A percentile compares a stretch with the other conserved stretches of the same genome.
Evolutionary conservation across 2,797 vertebrate species (phyloP).

Genomic region (Australoheros facetus): DNA sequence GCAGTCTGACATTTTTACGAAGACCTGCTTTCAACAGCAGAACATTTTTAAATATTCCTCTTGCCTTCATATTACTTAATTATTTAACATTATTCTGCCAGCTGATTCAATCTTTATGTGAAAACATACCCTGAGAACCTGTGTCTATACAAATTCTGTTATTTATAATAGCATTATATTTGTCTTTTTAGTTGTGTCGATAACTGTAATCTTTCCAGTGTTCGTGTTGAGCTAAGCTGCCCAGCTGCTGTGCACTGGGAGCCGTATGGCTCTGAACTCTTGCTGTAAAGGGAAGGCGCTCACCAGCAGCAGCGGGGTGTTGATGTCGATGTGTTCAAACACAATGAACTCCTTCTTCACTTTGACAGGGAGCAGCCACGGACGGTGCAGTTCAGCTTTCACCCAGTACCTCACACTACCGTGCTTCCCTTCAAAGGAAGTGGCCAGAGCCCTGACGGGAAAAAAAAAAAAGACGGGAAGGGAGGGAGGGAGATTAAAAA

Average conservation of each 20-base stretch:
- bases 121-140: background rate
- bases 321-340: constrained; percentile 99
- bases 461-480: background rate
- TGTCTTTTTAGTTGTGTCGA: background rate
- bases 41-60: background rate
- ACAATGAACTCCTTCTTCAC: constrained; percentile 99
- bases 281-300: background rate
- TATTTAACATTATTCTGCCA: background rate
- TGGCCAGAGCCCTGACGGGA: constrained; percentile 92
- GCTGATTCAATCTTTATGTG: no score
- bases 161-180: background rate
- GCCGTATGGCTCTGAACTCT: background rate
- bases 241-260: background rate
- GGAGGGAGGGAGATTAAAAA: constrained; percentile 11
- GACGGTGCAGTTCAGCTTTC: constrained; percentile 95
- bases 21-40: background rate
- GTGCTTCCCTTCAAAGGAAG: constrained; percentile 98
- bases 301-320: constrained; percentile 95
- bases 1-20: background rate
- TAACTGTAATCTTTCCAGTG: background rate
- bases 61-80: background rate
- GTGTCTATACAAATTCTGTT: no score
- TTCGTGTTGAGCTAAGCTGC: background rate
- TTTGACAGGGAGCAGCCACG: constrained; percentile 95
- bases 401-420: constrained; percentile 98